A percentile compares a stretch with the other conserved stretches of the same genome.
Conservation (phyloP, 2,113 vertebrate species). For the Rhodinocichla rosea region DNA sequence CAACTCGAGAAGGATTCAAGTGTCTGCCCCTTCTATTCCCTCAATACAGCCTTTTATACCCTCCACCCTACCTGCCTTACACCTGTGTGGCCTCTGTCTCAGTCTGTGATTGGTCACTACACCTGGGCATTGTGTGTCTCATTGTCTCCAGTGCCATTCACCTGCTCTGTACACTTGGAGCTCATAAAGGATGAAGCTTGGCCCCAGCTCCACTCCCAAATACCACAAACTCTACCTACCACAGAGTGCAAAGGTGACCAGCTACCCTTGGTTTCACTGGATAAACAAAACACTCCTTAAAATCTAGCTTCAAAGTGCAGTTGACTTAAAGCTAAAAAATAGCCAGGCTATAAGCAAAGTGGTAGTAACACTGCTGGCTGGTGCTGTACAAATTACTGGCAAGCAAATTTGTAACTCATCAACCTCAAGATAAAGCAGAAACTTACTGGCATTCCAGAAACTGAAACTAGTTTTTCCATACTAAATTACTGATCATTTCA, state of each 20-base stretch:
- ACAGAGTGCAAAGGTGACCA: background rate
- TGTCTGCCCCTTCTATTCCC: too few species aligned
- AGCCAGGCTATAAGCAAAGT: background rate
- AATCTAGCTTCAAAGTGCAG: background rate
- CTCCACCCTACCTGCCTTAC: too few species aligned
- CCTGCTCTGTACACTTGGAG: too few species aligned
- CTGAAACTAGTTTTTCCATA: background rate
- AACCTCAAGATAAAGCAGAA: background rate
- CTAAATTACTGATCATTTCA: background rate
- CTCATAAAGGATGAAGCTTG: background rate
- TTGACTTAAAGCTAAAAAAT: background rate
- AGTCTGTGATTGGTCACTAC: too few species aligned
- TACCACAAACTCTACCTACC: too few species aligned
- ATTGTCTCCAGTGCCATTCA: too few species aligned
- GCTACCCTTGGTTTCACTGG: background rate
- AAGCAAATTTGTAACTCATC: accelerated
- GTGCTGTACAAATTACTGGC: accelerated
- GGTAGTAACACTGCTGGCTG: background rate
- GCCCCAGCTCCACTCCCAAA: too few species aligned
- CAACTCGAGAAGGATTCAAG: too few species aligned
- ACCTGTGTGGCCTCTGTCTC: too few species aligned
- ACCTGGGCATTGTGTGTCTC: too few species aligned
- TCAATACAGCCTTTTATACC: too few species aligned
- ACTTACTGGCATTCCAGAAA: background rate
- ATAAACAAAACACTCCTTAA: background rate